Base-by-base conservation (phyloP, 2,113 vertebrate species). In the Hippoglossus stenolepis region DNA sequence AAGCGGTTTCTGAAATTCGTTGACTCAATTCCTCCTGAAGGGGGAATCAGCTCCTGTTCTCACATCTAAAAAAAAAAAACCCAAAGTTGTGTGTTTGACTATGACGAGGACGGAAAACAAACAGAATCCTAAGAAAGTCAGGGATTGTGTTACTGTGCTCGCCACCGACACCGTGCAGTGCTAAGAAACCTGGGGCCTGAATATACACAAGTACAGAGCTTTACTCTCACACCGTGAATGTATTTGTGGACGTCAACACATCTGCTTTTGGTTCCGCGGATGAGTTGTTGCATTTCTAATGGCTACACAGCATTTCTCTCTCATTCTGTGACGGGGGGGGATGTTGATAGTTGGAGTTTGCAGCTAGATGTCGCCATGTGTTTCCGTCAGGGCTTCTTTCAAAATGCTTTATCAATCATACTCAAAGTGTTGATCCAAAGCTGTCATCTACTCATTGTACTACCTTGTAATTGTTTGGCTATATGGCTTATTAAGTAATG, bases 401-500 rank as follows among this genome's bases (percentile, higher is more conserved):
- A 47, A 77, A 72, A 84, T 81, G 93, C 91, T 92, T 93, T 92
- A 92, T 77, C 73, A 65, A 31, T 87, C 63, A 71, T 65, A 83
- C 61, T 79, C 74, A 61, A 31, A 60, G 64, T 87, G 86, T 79
- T 75, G 86, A 56, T 91, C 90, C 86, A 90, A 92, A 93, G 86
- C 70, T 70, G 65, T 69, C 66, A 75, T 64, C 77, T 86, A 60
- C 76, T 73, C 47, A 69, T 79, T 65, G 80, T 89, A 63, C 89
- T 73, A 70, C 65, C 66, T 77, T 75, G 65, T 90, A 69, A 73
- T 85, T 51, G 65, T 81, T 78, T 87, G 79, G 79, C 72, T 85
- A 40, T 96, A 92, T 91, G 92, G 94, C 94, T 94, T n/a, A 5
- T 9, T 91, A 87, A 92, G 96, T 97, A 94, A 95, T 94, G 94